Evolutionary conservation across 2,888 invertebrate species (phyloP), one percentile per base, ranked within the genome.

Genomic region (Cantharis lateralis): DNA sequence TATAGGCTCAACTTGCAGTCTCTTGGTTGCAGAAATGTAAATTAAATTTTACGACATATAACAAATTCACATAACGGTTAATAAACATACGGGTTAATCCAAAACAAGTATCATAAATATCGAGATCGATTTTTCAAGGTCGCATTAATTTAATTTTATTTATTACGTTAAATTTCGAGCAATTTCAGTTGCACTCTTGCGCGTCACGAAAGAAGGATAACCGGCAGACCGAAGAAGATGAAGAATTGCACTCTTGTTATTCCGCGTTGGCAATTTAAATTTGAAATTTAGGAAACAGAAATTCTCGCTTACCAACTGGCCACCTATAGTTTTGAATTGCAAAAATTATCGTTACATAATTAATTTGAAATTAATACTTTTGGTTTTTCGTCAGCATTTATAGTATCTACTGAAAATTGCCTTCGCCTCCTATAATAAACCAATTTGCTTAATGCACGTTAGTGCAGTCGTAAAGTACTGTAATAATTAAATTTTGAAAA

Each of bases 141-240:
- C 73, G 73, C 10, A 73, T 73, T 73, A 73, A 73, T 73, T 73
- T 68, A 73, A 68, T 73, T 68, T 73, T 61, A 68, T 73, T 73
- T 73, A 73, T 73, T 68, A n/a, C 48, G 48, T 13, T 7, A 48
- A 48, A 48, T 1, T 48, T 48, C 48, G 48, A 48, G 48, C 48
- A 48, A 9, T 48, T 48, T 48, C 32, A n/a, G 48, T 48, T 48
- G 48, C n/a, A 48, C n/a, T n/a, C 7, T n/a, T 32, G n/a, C 48
- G n/a, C n/a, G 48, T n/a, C 48, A 3, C 4, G 4, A 11, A 32
- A 4, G 13, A 28, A 28, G 26, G 26, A 28, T 28, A 28, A 28
- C 3, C 24, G 9, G 5, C 20, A 20, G 20, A 20, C 26, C 11
- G 1, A 0, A 11, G 11, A 32, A 32, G 3, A 32, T 32, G 11